Percentiles rank a stretch among this genome's conserved stretches.
These are phyloP conservation scores for Varanus salvator DNA, from an alignment of 2,113 vertebrate genomes.

Conservation along the genomic window DNA sequence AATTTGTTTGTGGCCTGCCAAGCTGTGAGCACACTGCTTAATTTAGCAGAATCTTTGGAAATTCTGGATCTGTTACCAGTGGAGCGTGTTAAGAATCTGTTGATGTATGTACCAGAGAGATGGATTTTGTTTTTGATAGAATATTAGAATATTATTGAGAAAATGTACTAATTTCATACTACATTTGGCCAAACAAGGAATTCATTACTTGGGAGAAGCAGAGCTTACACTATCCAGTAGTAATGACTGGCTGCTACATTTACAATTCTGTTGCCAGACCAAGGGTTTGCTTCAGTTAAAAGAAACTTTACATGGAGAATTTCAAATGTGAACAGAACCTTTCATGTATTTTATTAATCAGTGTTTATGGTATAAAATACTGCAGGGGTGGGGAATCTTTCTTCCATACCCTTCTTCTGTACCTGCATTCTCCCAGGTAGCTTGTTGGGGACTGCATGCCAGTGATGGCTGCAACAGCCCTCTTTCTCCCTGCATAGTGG, in stretches of 20 bases:
- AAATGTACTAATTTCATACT: not conserved
- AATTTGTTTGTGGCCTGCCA: slow-evolving; percentile 89
- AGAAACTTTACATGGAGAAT: not conserved
- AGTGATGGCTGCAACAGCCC: too few species aligned
- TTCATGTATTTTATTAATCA: not conserved
- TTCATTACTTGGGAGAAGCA: not conserved
- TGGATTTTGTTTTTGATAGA: not conserved
- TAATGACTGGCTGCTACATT: too few species aligned
- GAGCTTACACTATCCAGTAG: not conserved
- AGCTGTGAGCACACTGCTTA: slow-evolving; percentile 90
- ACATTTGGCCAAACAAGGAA: not conserved
- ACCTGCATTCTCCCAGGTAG: not conserved
- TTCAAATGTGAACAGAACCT: not conserved
- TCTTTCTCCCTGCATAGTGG: not conserved
- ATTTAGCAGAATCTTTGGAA: slow-evolving; percentile 86
- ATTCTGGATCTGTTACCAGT: slow-evolving; percentile 84
- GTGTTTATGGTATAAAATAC: not conserved
- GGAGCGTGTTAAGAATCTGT: slow-evolving; percentile 82
- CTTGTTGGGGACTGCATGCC: not conserved
- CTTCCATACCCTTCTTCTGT: not conserved
- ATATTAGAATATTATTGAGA: not conserved
- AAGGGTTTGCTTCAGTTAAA: not conserved
- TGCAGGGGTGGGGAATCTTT: not conserved
- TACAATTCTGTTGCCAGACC: not conserved
- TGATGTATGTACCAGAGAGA: slow-evolving; percentile 79